Evolutionary conservation across 2,888 invertebrate species (phyloP).

Genomic region (Anthrax anthrax): DNA sequence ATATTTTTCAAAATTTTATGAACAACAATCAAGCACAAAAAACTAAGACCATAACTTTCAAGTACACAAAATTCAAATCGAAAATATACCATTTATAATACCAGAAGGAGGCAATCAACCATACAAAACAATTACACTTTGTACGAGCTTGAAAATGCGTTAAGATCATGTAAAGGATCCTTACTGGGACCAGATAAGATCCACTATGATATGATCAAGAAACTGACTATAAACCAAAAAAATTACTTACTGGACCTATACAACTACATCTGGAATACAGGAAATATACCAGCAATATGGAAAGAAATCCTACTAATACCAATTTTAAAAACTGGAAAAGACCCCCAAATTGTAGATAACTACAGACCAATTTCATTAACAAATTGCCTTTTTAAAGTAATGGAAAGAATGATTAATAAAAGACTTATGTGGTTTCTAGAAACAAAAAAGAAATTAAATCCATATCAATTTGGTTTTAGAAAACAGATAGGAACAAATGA

Average conservation of each 20-base stretch:
- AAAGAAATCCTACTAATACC: neutral
- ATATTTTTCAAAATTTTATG: neutral
- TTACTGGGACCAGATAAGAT: neutral
- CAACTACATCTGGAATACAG: neutral
- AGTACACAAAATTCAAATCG: neutral
- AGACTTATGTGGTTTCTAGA: conserved; percentile 1
- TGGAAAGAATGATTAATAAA: conserved; percentile 3
- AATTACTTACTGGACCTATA: neutral
- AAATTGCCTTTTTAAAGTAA: neutral
- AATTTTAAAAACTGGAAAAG: too few relatives aligned
- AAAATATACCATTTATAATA: neutral
- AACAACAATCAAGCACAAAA: neutral
- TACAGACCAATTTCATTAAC: conserved; percentile 3
- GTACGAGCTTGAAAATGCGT: neutral
- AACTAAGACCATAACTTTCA: neutral
- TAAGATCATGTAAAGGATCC: neutral
- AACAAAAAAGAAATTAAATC: neutral
- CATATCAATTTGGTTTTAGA: neutral
- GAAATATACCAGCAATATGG: neutral
- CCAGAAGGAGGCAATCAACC: neutral
- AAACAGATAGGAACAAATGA: neutral
- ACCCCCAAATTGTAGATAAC: neutral
- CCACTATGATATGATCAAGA: neutral
- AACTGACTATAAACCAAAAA: neutral
- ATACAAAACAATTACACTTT: neutral